These are phyloP conservation scores for Notarius lentiginosus DNA, from an alignment of 2,113 vertebrate genomes.

Conservation along the genomic window DNA sequence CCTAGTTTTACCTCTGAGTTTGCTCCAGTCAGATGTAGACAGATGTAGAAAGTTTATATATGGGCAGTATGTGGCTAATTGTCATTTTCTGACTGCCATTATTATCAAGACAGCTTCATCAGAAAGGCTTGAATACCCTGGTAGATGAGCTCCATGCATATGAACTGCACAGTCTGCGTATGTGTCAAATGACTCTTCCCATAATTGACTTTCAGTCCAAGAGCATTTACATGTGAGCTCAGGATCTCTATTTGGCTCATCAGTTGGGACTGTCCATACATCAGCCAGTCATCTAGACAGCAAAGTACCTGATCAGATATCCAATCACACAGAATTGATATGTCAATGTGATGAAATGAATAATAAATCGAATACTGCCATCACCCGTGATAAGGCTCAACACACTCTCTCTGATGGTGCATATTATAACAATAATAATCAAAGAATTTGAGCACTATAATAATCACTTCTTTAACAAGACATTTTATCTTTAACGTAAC, in stretches of 20 bases:
- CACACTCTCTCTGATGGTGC: neutral
- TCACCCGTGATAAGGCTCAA: neutral
- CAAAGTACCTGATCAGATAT: neutral
- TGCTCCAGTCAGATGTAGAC: neutral
- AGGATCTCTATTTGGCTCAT: neutral
- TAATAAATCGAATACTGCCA: neutral
- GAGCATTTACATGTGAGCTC: neutral
- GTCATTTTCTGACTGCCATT: neutral
- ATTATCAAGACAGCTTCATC: neutral
- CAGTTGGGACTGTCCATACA: neutral
- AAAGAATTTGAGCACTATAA: neutral
- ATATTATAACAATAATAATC: neutral
- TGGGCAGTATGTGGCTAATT: neutral
- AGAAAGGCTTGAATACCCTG: neutral
- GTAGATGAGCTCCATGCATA: neutral
- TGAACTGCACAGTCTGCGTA: neutral
- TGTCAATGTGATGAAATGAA: neutral
- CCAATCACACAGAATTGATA: neutral
- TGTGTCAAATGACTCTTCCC: neutral
- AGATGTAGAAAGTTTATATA: neutral
- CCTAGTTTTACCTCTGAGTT: neutral
- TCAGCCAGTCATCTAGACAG: neutral
- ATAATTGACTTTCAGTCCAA: neutral
- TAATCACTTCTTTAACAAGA: neutral
- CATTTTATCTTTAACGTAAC: too few relatives aligned